Evolutionary conservation across 2,888 invertebrate species (phyloP).

Genomic region (Euplagia quadripunctaria): DNA sequence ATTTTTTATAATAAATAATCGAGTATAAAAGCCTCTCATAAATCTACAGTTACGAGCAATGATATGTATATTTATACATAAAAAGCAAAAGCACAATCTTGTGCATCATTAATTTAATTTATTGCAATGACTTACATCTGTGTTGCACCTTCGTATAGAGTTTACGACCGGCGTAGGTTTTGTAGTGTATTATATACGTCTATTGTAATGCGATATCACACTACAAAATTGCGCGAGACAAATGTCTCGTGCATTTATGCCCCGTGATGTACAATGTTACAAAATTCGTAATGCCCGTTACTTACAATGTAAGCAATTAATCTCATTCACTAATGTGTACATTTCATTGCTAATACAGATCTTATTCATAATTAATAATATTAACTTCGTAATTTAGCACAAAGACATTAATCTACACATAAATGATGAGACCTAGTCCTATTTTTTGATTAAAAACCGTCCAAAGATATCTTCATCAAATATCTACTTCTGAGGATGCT

Average conservation of each 20-base stretch:
- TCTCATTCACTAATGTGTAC: background rate
- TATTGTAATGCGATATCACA: background rate
- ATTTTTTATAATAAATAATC: background rate
- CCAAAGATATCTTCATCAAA: slow-evolving; percentile 7
- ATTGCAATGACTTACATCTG: background rate
- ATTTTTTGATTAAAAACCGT: slow-evolving; percentile 20
- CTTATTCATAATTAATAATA: background rate
- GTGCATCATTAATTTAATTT: background rate
- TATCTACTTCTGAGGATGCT: background rate
- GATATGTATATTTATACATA: background rate
- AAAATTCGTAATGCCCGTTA: background rate
- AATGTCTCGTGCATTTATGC: too few species aligned
- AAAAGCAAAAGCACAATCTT: background rate
- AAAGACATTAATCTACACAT: slow-evolving; percentile 23
- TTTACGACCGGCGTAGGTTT: background rate
- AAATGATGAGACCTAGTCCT: slow-evolving; percentile 21
- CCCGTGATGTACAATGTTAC: background rate
- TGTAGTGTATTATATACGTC: background rate
- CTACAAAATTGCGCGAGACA: too few species aligned
- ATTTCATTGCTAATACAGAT: slow-evolving; percentile 6
- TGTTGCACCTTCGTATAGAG: background rate
- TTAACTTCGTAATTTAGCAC: slow-evolving; percentile 25
- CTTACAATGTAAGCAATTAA: background rate
- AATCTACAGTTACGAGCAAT: background rate
- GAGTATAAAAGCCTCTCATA: background rate